phyloP scores from a whole-genome alignment of 30 jellyfish, hydroid and myxozoan species.

The Hydractinia symbiolongicarpus region DNA sequence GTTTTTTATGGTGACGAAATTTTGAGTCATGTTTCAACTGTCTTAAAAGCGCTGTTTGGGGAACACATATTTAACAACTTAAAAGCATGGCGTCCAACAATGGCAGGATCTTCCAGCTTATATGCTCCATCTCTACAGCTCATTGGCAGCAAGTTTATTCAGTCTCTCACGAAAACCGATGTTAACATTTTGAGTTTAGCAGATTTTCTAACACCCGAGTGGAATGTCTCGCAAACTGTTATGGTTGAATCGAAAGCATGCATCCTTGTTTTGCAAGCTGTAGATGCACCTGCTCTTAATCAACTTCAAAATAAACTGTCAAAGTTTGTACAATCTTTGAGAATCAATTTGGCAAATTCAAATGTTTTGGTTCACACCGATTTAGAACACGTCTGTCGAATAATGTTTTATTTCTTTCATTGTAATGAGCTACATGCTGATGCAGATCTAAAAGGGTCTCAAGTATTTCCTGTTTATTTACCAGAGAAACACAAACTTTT shows the following conservation, averaged over 20 bases:
- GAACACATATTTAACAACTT: constrained; percentile 5
- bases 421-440: constrained; percentile 19
- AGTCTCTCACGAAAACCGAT: neutral
- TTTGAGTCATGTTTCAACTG: neutral
- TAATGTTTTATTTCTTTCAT: constrained; percentile 28
- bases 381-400: neutral
- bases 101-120: neutral
- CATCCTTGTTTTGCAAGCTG: neutral
- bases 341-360: neutral
- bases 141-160: constrained; percentile 12
- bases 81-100: constrained; percentile 16
- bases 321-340: neutral
- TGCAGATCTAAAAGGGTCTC: neutral
- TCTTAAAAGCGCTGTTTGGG: neutral
- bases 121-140: constrained; percentile 16
- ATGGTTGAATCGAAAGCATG: neutral
- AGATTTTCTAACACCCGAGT: neutral
- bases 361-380: constrained; percentile 17
- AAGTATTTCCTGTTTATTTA: constrained; percentile 6
- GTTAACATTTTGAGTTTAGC: neutral
- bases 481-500: neutral
- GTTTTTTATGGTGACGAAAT: constrained; percentile 11
- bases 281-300: neutral
- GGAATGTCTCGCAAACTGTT: neutral
- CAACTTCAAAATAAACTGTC: neutral